phyloP scores from a whole-genome alignment of 2,113 vertebrate genomes.

The Columba janthina region DNA sequence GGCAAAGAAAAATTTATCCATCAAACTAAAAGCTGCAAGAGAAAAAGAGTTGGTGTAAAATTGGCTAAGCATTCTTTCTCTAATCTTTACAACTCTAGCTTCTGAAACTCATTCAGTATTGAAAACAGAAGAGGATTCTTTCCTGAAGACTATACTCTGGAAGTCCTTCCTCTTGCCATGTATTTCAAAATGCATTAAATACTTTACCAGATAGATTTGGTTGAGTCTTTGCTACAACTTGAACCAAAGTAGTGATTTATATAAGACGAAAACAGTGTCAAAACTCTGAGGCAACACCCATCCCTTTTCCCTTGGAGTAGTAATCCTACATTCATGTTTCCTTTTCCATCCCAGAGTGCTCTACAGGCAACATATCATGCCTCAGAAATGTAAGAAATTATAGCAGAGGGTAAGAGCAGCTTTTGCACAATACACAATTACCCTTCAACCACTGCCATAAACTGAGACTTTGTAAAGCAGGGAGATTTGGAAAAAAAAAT shows the following conservation, averaged over 20 bases:
- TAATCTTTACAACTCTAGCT: neutral
- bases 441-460: neutral
- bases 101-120: neutral
- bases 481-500: neutral
- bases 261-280: neutral
- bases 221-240: neutral
- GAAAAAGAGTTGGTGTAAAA: neutral
- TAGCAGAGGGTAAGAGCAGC: neutral
- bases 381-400: neutral
- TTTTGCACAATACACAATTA: neutral
- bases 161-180: neutral
- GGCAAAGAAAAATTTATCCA: neutral
- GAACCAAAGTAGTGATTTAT: neutral
- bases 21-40: neutral
- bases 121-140: neutral
- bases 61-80: neutral
- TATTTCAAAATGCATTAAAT: neutral
- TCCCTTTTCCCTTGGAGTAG: neutral
- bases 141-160: neutral
- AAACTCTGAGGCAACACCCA: neutral
- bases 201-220: neutral
- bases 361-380: neutral
- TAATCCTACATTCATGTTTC: neutral
- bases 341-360: neutral
- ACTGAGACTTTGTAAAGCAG: neutral